Evolutionary conservation across 2,888 invertebrate species (phyloP), one percentile per base, ranked within the genome.

Genomic region (Drosophila algonquin): DNA sequence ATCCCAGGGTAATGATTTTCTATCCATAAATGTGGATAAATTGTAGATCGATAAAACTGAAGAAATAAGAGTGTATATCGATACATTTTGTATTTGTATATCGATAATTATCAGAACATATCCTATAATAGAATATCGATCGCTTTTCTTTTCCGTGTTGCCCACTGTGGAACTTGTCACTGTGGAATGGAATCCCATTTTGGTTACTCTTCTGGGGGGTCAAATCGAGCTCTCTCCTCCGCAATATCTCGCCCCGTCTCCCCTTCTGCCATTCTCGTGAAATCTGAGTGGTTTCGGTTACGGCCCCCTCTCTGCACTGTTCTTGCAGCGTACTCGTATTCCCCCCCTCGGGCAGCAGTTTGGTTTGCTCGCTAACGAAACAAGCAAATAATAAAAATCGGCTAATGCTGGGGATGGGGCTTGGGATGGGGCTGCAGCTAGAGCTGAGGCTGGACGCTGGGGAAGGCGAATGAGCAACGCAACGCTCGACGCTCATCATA

Each of bases 351-450:
- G 64, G 59, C 61, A 24, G 62, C 57, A 45, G 77, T 77, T 57
- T 76, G 81, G 78, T 76, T 77, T 61, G 79, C 75, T 78, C 72
- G 87, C 87, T 85, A 83, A 83, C 83, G 80, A 83, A 83, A 83
- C 63, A 77, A 85, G 83, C 82, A 84, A 87, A 84, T 83, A 87
- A 84, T 83, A 87, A 84, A 75, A 81, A 87, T 84, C 77, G 81
- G 79, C 87, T 83, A 84, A 87, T 81, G 79, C 77, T 75, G 65
- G 65, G 58, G 56, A 44, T 44, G 52, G 8, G 12, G 79, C 77
- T 75, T 65, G 44, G 58, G 35, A 1, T 18, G 21, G 21, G 21
- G 3, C 50, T 56, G 35, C 45, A 32, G 32, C 18, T 24, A 30
- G 7, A 6, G 16, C 24, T 18, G 32, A 21, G 32, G 24, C 21